Conservation (phyloP, 2,797 vertebrate species). For the Leptatherina wallacei region DNA sequence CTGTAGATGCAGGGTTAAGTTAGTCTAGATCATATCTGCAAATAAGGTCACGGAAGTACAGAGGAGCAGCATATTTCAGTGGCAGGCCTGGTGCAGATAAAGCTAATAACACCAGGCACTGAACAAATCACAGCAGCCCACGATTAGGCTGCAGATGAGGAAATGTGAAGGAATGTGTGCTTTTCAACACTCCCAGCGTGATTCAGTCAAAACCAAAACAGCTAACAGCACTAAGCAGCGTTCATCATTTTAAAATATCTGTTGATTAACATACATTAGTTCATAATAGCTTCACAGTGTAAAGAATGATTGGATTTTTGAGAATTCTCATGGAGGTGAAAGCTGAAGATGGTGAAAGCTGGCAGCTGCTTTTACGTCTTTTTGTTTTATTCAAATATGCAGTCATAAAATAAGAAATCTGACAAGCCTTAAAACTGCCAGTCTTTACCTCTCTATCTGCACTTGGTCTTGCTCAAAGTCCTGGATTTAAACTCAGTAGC, state of each 20-base stretch:
- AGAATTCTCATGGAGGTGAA: constrained; percentile 19
- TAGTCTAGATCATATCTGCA: constrained; percentile 72
- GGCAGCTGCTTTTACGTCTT: constrained; percentile 1
- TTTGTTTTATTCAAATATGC: constrained; percentile 28
- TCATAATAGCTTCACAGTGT: constrained; percentile 21
- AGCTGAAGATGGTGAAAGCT: constrained; percentile 1
- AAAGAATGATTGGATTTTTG: constrained; percentile 27
- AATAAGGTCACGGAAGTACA: constrained; percentile 53
- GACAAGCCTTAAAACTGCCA: constrained; percentile 42
- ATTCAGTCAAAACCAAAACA: constrained; percentile 75
- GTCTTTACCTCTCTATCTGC: constrained; percentile 27
- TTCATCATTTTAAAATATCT: constrained; percentile 26
- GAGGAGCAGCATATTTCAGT: constrained; percentile 80
- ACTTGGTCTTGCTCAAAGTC: constrained; percentile 35
- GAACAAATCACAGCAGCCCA: constrained; percentile 69
- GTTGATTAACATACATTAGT: constrained; percentile 48
- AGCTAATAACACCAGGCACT: constrained; percentile 74
- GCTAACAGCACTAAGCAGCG: constrained; percentile 31
- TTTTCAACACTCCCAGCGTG: constrained; percentile 80
- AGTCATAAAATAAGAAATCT: constrained; percentile 26
- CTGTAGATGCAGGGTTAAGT: constrained; percentile 58
- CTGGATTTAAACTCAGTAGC: constrained; percentile 35
- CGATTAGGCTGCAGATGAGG: constrained; percentile 64
- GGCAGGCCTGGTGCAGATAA: constrained; percentile 79
- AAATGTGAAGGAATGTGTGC: constrained; percentile 80